Evolutionary conservation across 2,797 vertebrate species (phyloP), one percentile per base, ranked within the genome.

Genomic region (Heterohyrax brucei): DNA sequence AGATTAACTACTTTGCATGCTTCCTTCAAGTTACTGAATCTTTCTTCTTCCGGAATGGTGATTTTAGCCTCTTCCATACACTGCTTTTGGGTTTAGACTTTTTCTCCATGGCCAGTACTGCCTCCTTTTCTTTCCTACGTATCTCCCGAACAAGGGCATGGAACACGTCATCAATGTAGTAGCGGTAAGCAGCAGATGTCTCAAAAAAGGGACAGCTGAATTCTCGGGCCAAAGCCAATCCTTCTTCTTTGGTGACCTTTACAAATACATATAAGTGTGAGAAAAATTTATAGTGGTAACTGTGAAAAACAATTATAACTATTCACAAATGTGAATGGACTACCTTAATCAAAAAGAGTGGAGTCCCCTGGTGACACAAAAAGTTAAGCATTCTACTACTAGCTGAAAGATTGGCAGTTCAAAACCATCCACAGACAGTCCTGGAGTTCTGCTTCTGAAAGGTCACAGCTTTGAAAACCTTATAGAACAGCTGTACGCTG

Each of bases 171-270:
- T 99, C 99, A 0, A 99, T 99, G 93, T 99, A 99, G 46, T 99
- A 99, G 3, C 99, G 99, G 70, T 98, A 99, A 0, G 99, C 99
- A 0, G 99, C 99, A 0, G 99, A 99, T 0, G 99, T 99, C 95
- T 99, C 99, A 0, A 99, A 99, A 79, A 99, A 99, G 1, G 99
- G 99, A 89, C 99, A 99, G 97, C 94, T 99, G 97, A 99, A 99
- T 18, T 99, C 99, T 19, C 98, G 96, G 0, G 99, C 99, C 90
- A 99, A 78, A 33, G 98, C 98, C 7, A 93, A 96, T 24, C 99
- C 99, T 95, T 99, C 99, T 88, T 99, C 99, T n/a, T 99, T 99
- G 89, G 99, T 99, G 84, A 99, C 99, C 99, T 99, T 96, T 80
- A 61, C 83, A 76, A 86, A 82, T 3, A 76, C 84, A 82, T 3